phyloP scores from a whole-genome alignment of 2,888 invertebrate species.

The Noctua janthina region DNA sequence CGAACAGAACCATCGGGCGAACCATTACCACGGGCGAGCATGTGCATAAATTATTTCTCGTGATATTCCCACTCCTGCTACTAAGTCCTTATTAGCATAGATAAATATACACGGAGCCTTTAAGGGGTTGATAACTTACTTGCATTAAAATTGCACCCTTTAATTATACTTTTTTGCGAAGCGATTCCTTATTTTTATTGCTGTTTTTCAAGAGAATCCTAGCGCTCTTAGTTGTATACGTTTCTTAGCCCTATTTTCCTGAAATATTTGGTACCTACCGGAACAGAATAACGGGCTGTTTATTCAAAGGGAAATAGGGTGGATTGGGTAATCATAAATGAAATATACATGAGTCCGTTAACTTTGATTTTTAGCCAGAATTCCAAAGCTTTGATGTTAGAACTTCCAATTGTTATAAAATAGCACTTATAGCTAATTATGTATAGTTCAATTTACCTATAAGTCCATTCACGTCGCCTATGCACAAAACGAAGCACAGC shows the following conservation, averaged over 20 bases:
- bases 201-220: background rate
- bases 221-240: background rate
- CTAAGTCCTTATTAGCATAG: slow-evolving; percentile 59
- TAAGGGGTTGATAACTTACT: slow-evolving; percentile 38
- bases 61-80: slow-evolving; percentile 24
- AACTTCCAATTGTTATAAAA: background rate
- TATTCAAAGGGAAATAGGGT: background rate
- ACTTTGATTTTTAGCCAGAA: background rate
- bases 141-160: slow-evolving; percentile 31
- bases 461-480: slow-evolving; percentile 80
- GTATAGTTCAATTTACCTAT: slow-evolving; percentile 79
- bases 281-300: background rate
- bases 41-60: slow-evolving; percentile 55
- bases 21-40: slow-evolving; percentile 41
- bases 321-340: no score
- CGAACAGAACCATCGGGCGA: slow-evolving; percentile 12
- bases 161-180: slow-evolving; percentile 13
- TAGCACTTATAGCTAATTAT: background rate
- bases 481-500: slow-evolving; percentile 77
- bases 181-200: slow-evolving; percentile 1
- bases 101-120: slow-evolving; percentile 50
- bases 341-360: background rate
- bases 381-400: background rate
- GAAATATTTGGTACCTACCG: background rate
- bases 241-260: background rate